Base-by-base conservation (phyloP, 2,888 invertebrate species). In the Cordilura impudica region DNA sequence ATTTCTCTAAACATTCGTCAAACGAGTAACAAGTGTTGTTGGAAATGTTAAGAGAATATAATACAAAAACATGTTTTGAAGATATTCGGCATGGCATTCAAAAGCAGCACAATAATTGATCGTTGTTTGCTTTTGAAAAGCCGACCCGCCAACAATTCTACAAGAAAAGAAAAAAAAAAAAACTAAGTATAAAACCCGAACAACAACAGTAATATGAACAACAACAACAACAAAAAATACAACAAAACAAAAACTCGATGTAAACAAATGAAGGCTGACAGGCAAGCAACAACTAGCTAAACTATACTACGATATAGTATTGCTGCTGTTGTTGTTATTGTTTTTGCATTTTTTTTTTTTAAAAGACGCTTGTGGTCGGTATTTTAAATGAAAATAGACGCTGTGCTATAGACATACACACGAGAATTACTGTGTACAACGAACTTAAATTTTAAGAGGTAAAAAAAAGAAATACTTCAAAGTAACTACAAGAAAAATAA, bases 191-290 rank as follows among this genome's bases (percentile, higher is more conserved):
- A 54, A 51, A 69, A 75, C 54, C 54, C 21, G 61, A 53, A 69
- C 47, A 54, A 61, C 45, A 69, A 61, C 53, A 39, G 35, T n/a
- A 51, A 16, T 31, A 29, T 26, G 8, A 71, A 69, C 69, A 58
- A 54, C 45, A 80, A 51, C 56, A 61, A 14, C 29, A 76, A 45
- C 16, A 23, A 60, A 74, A 16, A 70, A 69, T 45, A 77, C 23
- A 60, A 66, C 54, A 60, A 78, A 72, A 65, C 83, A 85, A 83
- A 83, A 82, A 83, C 78, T 84, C 82, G 83, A 83, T 83, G 82
- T 69, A 81, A 73, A 81, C 77, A 77, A 76, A 77, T 58, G 51
- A 58, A 72, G 71, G 58, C 65, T 67, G 72, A 29, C 65, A 54
- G 35, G 63, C 61, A 10, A 75, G 51, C 60, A 74, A 61, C 60